Conservation (phyloP, 2,797 vertebrate species). For the Sarcophilus harrisii region DNA sequence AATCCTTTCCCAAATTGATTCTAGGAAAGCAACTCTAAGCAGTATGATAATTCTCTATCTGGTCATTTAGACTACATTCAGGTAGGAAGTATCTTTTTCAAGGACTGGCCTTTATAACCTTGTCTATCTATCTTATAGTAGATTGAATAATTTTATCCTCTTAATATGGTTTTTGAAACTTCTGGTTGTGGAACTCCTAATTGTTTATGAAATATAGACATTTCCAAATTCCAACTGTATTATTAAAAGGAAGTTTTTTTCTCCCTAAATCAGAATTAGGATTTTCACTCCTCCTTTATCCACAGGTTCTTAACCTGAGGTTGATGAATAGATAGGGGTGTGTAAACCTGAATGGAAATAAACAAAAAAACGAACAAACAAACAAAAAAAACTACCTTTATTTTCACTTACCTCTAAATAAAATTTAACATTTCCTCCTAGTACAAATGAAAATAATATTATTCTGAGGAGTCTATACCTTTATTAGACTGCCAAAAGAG, state of each 20-base stretch:
- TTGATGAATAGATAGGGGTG: not conserved
- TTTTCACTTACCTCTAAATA: not conserved
- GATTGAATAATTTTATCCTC: not conserved
- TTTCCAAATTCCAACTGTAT: not conserved
- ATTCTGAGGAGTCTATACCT: not conserved
- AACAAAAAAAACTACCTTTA: not conserved
- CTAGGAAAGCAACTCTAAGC: not conserved
- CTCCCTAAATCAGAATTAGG: not conserved
- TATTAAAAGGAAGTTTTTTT: not conserved
- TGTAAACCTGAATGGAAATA: not conserved
- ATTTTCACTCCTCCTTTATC: not conserved
- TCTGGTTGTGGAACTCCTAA: not conserved
- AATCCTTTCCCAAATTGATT: not conserved
- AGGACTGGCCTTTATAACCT: not conserved
- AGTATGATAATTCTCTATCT: not conserved
- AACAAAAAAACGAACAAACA: no score
- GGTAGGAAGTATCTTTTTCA: not conserved
- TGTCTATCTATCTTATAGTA: not conserved
- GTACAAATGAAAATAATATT: not conserved
- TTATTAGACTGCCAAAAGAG: not conserved
- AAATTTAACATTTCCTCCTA: not conserved
- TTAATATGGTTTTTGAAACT: not conserved
- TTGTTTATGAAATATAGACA: not conserved
- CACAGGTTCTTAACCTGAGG: not conserved
- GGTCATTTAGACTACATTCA: not conserved